Percentiles rank a stretch among this genome's conserved stretches.
phyloP scores from a whole-genome alignment of 2,113 vertebrate species.

The Todiramphus chloris region DNA sequence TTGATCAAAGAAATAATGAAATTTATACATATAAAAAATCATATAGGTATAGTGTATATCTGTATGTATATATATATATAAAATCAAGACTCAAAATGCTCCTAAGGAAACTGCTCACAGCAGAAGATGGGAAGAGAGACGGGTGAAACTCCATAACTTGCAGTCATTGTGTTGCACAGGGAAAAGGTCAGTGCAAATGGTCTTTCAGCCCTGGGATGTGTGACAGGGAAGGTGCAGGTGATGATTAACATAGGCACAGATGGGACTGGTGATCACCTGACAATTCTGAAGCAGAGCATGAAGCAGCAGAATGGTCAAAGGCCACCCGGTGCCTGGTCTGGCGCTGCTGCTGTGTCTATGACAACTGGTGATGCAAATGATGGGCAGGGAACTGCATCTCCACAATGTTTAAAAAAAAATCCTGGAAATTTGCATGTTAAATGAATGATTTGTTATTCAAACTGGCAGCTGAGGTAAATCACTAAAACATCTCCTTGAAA shows the following conservation, averaged over 20 bases:
- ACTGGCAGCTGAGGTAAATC: not conserved
- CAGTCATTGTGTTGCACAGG: not conserved
- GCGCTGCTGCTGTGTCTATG: not conserved
- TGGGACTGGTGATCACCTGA: not conserved
- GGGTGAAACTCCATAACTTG: not conserved
- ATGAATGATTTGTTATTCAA: slow-evolving; percentile 22
- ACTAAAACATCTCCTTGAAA: slow-evolving; percentile 10
- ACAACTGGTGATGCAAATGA: not conserved
- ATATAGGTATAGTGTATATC: not conserved
- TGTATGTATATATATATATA: not conserved
- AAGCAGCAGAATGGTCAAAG: not conserved
- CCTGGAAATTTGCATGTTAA: slow-evolving; percentile 18
- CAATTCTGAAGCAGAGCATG: not conserved
- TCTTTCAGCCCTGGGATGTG: not conserved
- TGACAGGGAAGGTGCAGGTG: not conserved
- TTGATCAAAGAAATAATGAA: not conserved
- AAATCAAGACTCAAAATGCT: not conserved
- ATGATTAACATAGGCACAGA: not conserved
- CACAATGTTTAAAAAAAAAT: not conserved
- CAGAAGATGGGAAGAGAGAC: not conserved
- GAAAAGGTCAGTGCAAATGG: not conserved
- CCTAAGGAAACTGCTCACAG: not conserved
- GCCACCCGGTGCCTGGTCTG: not conserved
- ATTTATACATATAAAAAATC: not conserved
- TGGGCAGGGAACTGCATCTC: not conserved